A percentile compares a stretch with the other conserved stretches of the same genome.
Conservation (phyloP, 2,113 vertebrate species). For the Podocnemis expansa region DNA sequence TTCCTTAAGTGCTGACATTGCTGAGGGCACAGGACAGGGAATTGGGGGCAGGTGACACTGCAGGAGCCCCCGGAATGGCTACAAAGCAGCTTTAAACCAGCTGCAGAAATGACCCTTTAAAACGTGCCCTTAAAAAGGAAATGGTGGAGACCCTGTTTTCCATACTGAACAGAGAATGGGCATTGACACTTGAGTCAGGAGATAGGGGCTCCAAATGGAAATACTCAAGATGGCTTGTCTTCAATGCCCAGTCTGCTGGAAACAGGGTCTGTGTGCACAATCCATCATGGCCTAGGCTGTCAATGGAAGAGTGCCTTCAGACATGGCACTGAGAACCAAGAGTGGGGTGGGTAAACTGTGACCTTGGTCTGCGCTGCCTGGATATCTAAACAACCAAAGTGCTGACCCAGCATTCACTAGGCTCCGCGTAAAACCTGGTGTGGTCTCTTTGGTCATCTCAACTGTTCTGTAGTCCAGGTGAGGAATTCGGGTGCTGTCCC, state of each 20-base stretch:
- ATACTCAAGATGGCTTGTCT: neutral
- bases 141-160: neutral
- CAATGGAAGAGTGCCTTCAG: neutral
- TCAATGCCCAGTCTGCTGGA: neutral
- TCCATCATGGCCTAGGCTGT: neutral
- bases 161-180: neutral
- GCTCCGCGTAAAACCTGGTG: neutral
- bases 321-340: neutral
- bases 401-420: neutral
- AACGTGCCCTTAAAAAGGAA: neutral
- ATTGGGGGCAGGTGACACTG: neutral
- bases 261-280: neutral
- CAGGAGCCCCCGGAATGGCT: neutral
- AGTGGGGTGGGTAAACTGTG: neutral
- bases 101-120: neutral
- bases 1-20: too few relatives aligned
- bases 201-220: neutral
- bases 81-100: neutral
- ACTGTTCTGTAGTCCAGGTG: neutral
- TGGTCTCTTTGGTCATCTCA: neutral
- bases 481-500: neutral
- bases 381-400: neutral
- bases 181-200: neutral
- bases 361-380: neutral
- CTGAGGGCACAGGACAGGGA: neutral